Percentiles rank a stretch among this genome's conserved stretches.
Evolutionary conservation across 2,113 vertebrate species (phyloP).

Genomic region (Oryzias javanicus): DNA sequence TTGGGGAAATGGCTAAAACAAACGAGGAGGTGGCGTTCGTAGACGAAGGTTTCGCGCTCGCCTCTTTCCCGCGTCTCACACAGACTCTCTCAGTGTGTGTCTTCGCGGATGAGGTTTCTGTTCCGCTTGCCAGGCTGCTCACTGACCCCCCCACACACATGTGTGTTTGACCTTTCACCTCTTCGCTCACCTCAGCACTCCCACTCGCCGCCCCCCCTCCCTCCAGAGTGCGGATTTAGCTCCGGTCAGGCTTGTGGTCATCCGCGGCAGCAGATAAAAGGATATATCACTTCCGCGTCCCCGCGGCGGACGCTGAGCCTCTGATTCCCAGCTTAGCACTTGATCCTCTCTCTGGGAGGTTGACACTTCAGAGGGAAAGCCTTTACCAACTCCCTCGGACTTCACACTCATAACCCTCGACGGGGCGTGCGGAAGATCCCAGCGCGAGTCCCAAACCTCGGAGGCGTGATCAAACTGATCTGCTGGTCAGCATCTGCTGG

Average conservation of each 20-base stretch:
- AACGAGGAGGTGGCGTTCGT: neutral
- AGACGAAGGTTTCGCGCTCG: neutral
- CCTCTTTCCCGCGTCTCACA: neutral
- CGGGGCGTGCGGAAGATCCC: constrained; percentile 10
- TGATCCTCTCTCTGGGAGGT: constrained; percentile 69
- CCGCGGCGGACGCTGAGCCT: constrained; percentile 50
- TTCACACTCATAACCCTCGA: constrained; percentile 11
- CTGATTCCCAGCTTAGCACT: constrained; percentile 67
- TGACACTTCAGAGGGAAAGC: constrained; percentile 66
- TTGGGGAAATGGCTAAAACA: no score
- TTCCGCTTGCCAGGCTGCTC: constrained; percentile 79
- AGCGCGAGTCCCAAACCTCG: constrained; percentile 25
- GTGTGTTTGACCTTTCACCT: constrained; percentile 85
- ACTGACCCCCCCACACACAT: constrained; percentile 72
- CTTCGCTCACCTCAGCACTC: constrained; percentile 68
- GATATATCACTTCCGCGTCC: constrained; percentile 64
- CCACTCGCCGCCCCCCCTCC: constrained; percentile 38
- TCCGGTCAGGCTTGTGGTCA: constrained; percentile 53
- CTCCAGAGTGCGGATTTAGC: constrained; percentile 63
- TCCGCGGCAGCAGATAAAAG: constrained; percentile 61
- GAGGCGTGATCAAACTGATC: constrained; percentile 49
- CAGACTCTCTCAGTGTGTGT: constrained; percentile 26
- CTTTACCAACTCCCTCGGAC: constrained; percentile 39
- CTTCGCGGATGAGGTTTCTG: constrained; percentile 66
- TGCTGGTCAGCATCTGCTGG: constrained; percentile 65